Evolutionary conservation across 2,888 invertebrate species (phyloP), one percentile per base, ranked within the genome.

Genomic region (Pristionchus entomophagus): DNA sequence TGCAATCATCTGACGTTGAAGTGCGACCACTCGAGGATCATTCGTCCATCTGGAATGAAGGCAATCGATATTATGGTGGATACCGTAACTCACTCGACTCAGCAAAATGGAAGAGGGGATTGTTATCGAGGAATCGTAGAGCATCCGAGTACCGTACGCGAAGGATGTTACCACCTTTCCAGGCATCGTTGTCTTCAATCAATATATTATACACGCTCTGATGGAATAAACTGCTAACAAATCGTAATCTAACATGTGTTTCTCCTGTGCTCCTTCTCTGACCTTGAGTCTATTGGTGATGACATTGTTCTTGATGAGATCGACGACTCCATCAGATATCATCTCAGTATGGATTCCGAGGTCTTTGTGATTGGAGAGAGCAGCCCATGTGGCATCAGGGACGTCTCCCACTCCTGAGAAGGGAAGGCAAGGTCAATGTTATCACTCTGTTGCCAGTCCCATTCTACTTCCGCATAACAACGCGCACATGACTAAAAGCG

Each of bases 291-390:
- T 96, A 94, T 98, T 98, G 12, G 97, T 98, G 87, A 98, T 95
- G 92, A 96, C 96, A 0, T 97, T 97, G 17, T 95, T 95, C 82
- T 96, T 95, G 17, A 97, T 96, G 78, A 98, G 95, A 91, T 97
- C 97, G 29, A 98, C 96, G 73, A 98, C 96, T 17, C 98, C 98
- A 86, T 97, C 96, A 91, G 97, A 96, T 95, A 98, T 97, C 98
- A 98, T 98, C 95, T 98, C 98, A 0, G 98, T 97, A 94, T 98
- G 98, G 86, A 98, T 96, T 49, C 98, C 98, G 62, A 98, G 95
- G 94, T 98, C 96, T 93, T 97, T 97, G 95, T 98, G 98, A 91
- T 96, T 95, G 86, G 95, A 96, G 86, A 98, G 95, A 0, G 96
- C 95, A 0, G 96, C 95, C 0, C 98, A 95, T 2, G 97, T 97